A percentile compares a stretch with the other conserved stretches of the same genome.
phyloP scores from a whole-genome alignment of 2,888 invertebrate species.

The Pantelozetes paolii region DNA sequence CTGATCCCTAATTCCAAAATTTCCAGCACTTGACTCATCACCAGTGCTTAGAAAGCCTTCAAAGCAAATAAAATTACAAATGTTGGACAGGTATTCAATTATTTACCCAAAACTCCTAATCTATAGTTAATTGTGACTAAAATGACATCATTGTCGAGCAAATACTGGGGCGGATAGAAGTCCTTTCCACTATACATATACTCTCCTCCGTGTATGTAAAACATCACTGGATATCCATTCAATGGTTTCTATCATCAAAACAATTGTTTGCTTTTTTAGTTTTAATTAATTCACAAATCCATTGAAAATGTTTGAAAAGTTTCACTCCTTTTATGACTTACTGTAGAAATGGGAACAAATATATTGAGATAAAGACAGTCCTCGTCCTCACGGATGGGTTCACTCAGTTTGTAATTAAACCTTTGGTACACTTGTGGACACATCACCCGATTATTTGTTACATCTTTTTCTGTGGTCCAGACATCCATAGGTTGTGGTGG shows the following conservation, averaged over 20 bases:
- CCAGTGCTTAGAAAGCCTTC: constrained; percentile 53
- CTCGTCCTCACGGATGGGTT: constrained; percentile 55
- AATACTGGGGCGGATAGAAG: constrained; percentile 52
- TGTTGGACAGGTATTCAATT: background rate
- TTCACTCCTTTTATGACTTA: background rate
- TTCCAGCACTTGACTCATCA: constrained; percentile 49
- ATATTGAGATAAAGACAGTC: constrained; percentile 78
- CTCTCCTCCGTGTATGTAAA: constrained; percentile 54
- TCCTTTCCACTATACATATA: constrained; percentile 51
- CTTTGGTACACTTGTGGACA: constrained; percentile 43
- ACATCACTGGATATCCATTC: constrained; percentile 59
- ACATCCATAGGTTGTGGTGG: background rate
- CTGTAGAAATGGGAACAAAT: constrained; percentile 62
- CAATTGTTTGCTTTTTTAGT: background rate
- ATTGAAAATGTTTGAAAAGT: background rate
- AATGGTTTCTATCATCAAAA: constrained; percentile 53
- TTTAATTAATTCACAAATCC: background rate
- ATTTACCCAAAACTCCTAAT: constrained; percentile 51
- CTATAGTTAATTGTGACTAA: constrained; percentile 57
- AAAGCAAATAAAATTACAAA: constrained; percentile 44
- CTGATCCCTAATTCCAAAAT: constrained; percentile 51
- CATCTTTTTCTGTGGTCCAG: constrained; percentile 28
- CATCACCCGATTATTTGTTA: constrained; percentile 40
- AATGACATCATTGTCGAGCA: constrained; percentile 52
- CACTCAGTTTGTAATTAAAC: constrained; percentile 4